These are phyloP conservation scores for Lycia hirtaria DNA, from an alignment of 2,888 invertebrate species.

Conservation along the genomic window DNA sequence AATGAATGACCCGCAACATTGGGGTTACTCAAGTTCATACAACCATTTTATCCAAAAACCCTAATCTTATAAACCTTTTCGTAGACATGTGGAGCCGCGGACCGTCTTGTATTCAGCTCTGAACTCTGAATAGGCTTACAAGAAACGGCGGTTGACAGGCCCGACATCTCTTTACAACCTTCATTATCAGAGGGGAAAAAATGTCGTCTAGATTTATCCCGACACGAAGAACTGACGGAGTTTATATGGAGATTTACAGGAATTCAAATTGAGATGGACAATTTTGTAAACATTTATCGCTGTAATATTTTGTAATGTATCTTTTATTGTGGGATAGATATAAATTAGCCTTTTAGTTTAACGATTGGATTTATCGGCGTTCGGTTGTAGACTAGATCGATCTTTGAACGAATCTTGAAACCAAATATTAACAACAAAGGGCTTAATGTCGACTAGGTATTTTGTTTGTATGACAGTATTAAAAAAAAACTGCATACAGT, in stretches of 20 bases:
- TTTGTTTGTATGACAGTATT: no score
- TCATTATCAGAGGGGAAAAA: constrained; percentile 23
- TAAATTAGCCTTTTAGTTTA: no score
- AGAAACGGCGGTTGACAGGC: constrained; percentile 19
- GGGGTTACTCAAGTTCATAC: constrained; percentile 6
- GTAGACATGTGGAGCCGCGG: constrained; percentile 2
- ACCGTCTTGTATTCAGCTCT: constrained; percentile 3
- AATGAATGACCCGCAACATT: background rate
- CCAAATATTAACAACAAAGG: background rate
- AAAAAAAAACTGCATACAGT: no score
- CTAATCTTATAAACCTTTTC: constrained; percentile 18
- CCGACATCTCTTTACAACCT: constrained; percentile 27
- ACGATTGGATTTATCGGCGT: no score
- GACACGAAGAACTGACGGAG: background rate
- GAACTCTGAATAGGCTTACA: constrained; percentile 19
- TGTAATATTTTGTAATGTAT: no score
- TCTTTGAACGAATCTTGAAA: background rate
- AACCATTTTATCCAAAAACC: background rate
- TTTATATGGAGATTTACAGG: background rate
- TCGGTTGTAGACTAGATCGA: no score
- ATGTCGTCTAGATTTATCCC: constrained; percentile 24
- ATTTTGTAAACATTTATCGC: no score
- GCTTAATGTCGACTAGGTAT: background rate
- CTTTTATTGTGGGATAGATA: no score
- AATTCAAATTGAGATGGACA: constrained; percentile 18